Conservation (phyloP, 2,888 invertebrate genomes). For the Stenodema calcarata region DNA sequence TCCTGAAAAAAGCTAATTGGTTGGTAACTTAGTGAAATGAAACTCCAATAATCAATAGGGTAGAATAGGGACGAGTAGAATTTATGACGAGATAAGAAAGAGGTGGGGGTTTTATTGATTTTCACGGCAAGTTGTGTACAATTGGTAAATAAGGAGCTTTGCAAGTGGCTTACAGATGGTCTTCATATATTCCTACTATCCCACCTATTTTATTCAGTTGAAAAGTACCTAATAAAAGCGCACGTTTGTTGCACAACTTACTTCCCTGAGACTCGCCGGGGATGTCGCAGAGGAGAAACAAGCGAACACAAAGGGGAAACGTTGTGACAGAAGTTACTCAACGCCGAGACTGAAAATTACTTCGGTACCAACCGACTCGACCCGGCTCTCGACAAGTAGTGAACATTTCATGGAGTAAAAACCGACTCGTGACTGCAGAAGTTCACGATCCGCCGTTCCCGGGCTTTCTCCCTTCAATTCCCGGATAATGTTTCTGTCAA, state of each 20-base stretch:
- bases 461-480: background rate
- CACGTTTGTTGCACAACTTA: background rate
- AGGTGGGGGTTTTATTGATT: too few relatives aligned
- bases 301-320: background rate
- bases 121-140: too few relatives aligned
- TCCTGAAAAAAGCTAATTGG: too few relatives aligned
- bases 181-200: too few relatives aligned
- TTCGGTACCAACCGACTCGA: background rate
- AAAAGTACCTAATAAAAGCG: background rate
- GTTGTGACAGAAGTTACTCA: slow-evolving; percentile 21
- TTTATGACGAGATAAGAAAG: too few relatives aligned
- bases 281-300: background rate
- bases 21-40: too few relatives aligned
- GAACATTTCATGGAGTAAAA: background rate
- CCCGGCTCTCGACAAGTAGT: background rate
- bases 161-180: too few relatives aligned
- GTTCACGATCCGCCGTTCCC: slow-evolving; percentile 3
- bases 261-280: background rate
- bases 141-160: too few relatives aligned
- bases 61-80: too few relatives aligned
- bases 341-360: slow-evolving; percentile 1
- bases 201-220: background rate
- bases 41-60: too few relatives aligned
- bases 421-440: slow-evolving; percentile 9
- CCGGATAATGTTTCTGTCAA: background rate